A percentile compares a stretch with the other conserved stretches of the same genome.
Evolutionary conservation across 2,797 vertebrate genomes (phyloP).

Genomic region (Vipera ursinii): DNA sequence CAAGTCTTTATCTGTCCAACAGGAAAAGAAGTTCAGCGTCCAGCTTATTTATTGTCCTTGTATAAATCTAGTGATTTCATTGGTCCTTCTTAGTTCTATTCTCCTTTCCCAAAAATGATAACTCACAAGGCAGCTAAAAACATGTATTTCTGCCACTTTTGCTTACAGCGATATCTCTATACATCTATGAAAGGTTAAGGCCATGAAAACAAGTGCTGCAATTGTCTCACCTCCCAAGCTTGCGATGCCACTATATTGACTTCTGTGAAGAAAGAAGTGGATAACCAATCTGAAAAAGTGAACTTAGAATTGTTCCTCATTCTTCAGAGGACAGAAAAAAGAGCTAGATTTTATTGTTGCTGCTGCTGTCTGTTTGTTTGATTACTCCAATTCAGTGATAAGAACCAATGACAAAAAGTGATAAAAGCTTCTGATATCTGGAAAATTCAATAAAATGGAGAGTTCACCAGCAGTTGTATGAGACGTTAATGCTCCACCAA

Average conservation of each 20-base stretch:
- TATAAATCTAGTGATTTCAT: neutral
- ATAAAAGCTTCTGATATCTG: neutral
- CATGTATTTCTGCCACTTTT: neutral
- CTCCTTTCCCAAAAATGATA: neutral
- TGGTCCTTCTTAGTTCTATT: neutral
- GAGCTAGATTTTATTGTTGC: neutral
- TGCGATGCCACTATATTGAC: neutral
- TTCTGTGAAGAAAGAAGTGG: neutral
- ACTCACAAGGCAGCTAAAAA: neutral
- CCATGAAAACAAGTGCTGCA: neutral
- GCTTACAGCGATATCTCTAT: neutral
- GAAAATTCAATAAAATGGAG: neutral
- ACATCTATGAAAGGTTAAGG: neutral
- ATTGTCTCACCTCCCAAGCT: neutral
- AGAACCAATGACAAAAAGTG: neutral
- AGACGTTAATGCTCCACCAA: neutral
- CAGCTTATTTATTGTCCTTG: neutral
- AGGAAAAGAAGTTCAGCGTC: neutral
- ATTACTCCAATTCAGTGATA: neutral
- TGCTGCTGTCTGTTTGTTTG: neutral
- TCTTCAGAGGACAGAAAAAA: neutral
- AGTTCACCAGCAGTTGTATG: neutral
- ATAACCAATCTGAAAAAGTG: conserved; percentile 5
- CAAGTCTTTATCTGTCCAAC: neutral
- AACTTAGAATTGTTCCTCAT: rapidly evolving